Base-by-base conservation (phyloP, 1,140 invertebrate species). In the Chironomus striatipennis region DNA sequence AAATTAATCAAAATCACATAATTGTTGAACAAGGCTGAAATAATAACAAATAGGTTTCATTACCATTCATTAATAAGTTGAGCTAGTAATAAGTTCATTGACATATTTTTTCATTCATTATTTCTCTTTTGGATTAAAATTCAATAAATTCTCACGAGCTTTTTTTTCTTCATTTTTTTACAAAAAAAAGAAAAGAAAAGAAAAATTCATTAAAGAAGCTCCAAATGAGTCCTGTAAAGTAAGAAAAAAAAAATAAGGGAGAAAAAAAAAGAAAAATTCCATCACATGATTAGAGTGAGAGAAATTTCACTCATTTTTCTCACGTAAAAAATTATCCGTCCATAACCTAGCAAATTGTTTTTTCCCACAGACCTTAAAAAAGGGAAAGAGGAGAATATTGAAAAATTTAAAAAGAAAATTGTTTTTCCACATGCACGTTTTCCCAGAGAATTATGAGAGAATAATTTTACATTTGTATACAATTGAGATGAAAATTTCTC, bases 281-380 rank as follows among this genome's bases (percentile, higher is more conserved):
- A 70, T 21, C 65, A 70, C 65, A 70, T 20, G 20, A 70, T 7
- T 9, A 10, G 17, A 20, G 20, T 70, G 65, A 57, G 12, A 57
- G n/a, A 57, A 57, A 57, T 57, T 57, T 57, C 24, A 34, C 24
- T 34, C 24, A 34, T 34, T 34, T 34, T 34, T 34, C 24, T 34
- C 24, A 34, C 24, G 24, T 34, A 34, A 34, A 34, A n/a, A 34
- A 34, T 34, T 34, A 34, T 34, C 24, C 24, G 47, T 57, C 47
- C 47, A 57, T 57, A 57, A 57, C 47, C 47, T 57, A 57, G 47
- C 47, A 57, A 57, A 57, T 57, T 70, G 65, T 20, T 70, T 70
- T 67, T 20, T 18, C 65, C 65, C 20, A 21, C 65, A 70, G 18
- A 18, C 20, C 4, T 18, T 70, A 20, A 15, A 5, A 17, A 8